Evolutionary conservation across 2,797 vertebrate genomes (phyloP).

Genomic region (Diplodus puntazzo): DNA sequence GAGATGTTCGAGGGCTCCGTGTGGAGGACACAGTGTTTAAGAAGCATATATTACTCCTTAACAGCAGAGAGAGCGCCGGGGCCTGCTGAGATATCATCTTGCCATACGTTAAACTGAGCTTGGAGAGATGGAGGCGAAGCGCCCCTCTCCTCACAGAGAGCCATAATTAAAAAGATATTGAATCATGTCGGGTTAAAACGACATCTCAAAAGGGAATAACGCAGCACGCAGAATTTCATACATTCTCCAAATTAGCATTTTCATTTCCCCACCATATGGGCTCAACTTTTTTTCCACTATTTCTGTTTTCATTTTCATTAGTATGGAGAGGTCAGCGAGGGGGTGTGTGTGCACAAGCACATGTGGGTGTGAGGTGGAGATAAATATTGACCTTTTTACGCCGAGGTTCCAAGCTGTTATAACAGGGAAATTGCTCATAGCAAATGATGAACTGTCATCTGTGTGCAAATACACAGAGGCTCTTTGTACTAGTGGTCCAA

Average conservation of each 20-base stretch:
- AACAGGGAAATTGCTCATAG: constrained; percentile 70
- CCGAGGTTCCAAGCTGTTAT: constrained; percentile 65
- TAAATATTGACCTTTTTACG: constrained; percentile 76
- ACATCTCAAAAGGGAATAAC: constrained; percentile 39
- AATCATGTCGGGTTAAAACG: constrained; percentile 44
- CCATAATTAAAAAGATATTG: constrained; percentile 70
- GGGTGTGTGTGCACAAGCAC: constrained; percentile 32
- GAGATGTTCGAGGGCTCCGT: background rate
- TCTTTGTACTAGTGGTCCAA: constrained; percentile 65
- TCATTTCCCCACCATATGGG: constrained; percentile 28
- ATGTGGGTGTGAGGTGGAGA: constrained; percentile 44
- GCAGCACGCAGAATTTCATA: constrained; percentile 13
- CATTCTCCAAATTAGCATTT: constrained; percentile 56
- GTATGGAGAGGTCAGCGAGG: constrained; percentile 9
- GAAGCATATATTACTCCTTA: constrained; percentile 39
- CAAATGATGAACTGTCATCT: constrained; percentile 73
- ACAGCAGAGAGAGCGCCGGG: constrained; percentile 9
- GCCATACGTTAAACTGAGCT: constrained; percentile 47
- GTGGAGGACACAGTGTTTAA: constrained; percentile 18
- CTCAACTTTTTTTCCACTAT: constrained; percentile 26
- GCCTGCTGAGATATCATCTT: constrained; percentile 57
- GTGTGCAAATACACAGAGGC: constrained; percentile 69
- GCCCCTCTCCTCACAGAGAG: constrained; percentile 34
- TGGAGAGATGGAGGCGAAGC: constrained; percentile 28
- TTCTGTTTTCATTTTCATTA: constrained; percentile 59